Conservation (phyloP, 2,797 vertebrate species). For the Sebastes flavidus region DNA sequence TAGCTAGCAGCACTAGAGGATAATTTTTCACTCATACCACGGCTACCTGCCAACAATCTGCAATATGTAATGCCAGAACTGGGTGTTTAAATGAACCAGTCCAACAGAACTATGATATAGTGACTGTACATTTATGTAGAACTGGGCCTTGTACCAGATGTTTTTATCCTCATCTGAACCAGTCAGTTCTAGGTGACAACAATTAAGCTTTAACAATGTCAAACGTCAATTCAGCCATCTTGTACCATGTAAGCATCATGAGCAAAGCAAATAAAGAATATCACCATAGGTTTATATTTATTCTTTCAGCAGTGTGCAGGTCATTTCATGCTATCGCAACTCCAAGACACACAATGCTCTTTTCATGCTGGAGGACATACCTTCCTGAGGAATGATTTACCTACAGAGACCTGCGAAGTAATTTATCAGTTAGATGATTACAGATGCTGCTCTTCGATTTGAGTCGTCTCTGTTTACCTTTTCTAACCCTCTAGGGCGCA, state of each 20-base stretch:
- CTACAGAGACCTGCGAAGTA: conserved; percentile 48
- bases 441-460: conserved; percentile 43
- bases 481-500: conserved; percentile 5
- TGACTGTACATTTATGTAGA: not conserved
- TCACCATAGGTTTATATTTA: not conserved
- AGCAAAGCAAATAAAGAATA: not conserved
- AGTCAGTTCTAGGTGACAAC: not conserved
- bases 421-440: conserved; percentile 64
- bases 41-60: not conserved
- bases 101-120: not conserved
- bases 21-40: not conserved
- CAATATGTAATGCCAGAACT: not conserved
- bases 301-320: not conserved
- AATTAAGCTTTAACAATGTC: not conserved
- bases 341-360: not conserved
- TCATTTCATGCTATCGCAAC: conserved; percentile 1
- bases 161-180: not conserved
- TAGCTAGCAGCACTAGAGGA: not conserved
- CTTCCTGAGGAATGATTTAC: conserved; percentile 50
- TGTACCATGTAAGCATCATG: not conserved
- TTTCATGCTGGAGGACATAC: conserved; percentile 23
- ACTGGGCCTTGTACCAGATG: not conserved
- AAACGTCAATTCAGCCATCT: not conserved
- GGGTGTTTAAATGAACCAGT: not conserved
- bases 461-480: conserved; percentile 37